phyloP scores from a whole-genome alignment of 2,888 invertebrate genomes.

The Zaprionus lineosus region DNA sequence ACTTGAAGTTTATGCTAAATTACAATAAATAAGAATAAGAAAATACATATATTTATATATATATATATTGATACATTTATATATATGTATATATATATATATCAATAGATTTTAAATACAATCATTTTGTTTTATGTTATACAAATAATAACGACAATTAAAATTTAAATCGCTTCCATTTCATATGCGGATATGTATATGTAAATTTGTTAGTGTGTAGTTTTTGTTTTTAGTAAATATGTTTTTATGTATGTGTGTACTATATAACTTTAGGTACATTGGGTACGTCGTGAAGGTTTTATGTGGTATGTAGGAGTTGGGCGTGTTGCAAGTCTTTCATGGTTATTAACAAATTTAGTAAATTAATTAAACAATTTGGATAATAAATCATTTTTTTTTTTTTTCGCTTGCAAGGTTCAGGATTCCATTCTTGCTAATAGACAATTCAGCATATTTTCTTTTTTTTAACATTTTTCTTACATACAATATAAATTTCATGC shows the following conservation, averaged over 20 bases:
- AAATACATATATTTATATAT: slow-evolving; percentile 47
- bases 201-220: slow-evolving; percentile 30
- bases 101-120: slow-evolving; percentile 37
- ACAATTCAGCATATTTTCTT: slow-evolving; percentile 35
- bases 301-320: slow-evolving; percentile 32
- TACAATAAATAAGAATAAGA: slow-evolving; percentile 71
- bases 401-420: too few species aligned
- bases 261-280: slow-evolving; percentile 61
- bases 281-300: slow-evolving; percentile 65
- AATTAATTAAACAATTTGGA: slow-evolving; percentile 9
- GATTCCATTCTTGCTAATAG: slow-evolving; percentile 35
- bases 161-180: slow-evolving; percentile 34
- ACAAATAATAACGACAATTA: slow-evolving; percentile 56
- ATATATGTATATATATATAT: slow-evolving; percentile 3
- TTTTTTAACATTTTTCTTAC: slow-evolving; percentile 23
- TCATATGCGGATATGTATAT: slow-evolving; percentile 32
- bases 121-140: slow-evolving; percentile 35
- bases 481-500: slow-evolving; percentile 27
- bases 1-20: slow-evolving; percentile 55
- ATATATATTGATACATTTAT: neutral
- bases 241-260: slow-evolving; percentile 13
- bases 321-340: slow-evolving; percentile 26
- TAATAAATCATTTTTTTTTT: too few species aligned
- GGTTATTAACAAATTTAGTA: slow-evolving; percentile 12
- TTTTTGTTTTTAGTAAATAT: slow-evolving; percentile 15